Conservation (phyloP, 2,888 invertebrate species). For the Cryptocheilus praepositus region DNA sequence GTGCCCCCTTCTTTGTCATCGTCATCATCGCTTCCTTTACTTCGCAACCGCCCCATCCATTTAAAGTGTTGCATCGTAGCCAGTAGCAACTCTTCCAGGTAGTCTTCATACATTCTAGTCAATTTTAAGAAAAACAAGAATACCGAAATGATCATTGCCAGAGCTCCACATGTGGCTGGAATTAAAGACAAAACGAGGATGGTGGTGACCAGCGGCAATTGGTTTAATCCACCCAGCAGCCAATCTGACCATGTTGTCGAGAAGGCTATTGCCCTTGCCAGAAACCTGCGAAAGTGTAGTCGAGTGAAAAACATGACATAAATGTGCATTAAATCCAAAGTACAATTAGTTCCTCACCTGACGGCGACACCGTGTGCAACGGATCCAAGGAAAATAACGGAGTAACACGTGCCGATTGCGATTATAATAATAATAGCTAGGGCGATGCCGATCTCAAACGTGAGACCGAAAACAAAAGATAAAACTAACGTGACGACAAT, state of each 20-base stretch:
- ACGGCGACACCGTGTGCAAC: conserved; percentile 81
- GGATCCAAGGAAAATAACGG: conserved; percentile 83
- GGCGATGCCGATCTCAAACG: conserved; percentile 62
- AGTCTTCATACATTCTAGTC: conserved; percentile 86
- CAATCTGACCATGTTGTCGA: conserved; percentile 78
- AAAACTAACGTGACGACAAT: conserved; percentile 54
- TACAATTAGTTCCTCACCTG: conserved; percentile 74
- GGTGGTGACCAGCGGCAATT: conserved; percentile 83
- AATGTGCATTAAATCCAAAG: conserved; percentile 8
- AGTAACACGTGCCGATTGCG: conserved; percentile 76
- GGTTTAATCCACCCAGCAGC: conserved; percentile 81
- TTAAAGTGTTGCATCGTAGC: conserved; percentile 73
- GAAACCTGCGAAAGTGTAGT: conserved; percentile 69
- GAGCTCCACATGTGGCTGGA: conserved; percentile 84
- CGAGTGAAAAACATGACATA: background rate
- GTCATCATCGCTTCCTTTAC: conserved; percentile 28
- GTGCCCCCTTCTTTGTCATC: conserved; percentile 47
- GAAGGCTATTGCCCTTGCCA: conserved; percentile 75
- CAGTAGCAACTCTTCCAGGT: conserved; percentile 81
- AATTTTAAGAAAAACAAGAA: conserved; percentile 77
- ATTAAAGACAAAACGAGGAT: conserved; percentile 80
- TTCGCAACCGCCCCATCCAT: conserved; percentile 72
- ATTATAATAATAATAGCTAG: conserved; percentile 75
- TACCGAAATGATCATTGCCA: conserved; percentile 77
- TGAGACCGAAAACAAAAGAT: conserved; percentile 51